Evolutionary conservation across 2,113 vertebrate species (phyloP), one percentile per base, ranked within the genome.

Genomic region (Etia nguti): DNA sequence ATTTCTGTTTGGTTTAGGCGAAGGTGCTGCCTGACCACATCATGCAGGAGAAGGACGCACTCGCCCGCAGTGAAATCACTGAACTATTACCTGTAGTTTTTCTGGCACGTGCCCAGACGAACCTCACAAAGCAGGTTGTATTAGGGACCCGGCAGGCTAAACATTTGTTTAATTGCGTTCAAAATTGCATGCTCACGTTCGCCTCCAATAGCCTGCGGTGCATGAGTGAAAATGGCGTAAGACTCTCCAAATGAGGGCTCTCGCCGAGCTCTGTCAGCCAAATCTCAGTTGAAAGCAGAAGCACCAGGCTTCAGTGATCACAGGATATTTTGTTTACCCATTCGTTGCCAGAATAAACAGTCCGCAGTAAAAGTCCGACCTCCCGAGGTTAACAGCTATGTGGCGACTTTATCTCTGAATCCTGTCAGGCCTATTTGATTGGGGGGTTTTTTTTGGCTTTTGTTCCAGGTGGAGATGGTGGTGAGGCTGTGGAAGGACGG

Each of bases 401-500:
- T 8, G 43, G 70, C 24, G 16, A 20, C 43, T 77, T 77, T 12
- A 29, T 50, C 16, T 12, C 70, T 31, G 43, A 8, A 50, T 50
- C 6, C 70, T 31, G 43, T 50, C 70, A 77, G 70, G 43, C 24
- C 43, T 77, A 48, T 77, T 77, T 52, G 46, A 52, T 77, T 31
- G 46, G 2, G 10, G 0, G 29, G 4, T 29, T 29, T 0, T 1
- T 20, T 50, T n/a, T 52, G 18, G 22, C 12, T 29, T 81, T 50
- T 16, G 10, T 38, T 93, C 4, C 92, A 99, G 99, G 97, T 97
- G 81, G 98, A 98, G 94, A 92, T 99, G 91, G 97, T 97, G 90
- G 97, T 99, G 93, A 97, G 97, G 90, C 96, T 99, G 89, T 99
- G 98, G 98, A 99, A 98, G 94, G 98, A 99, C 2, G 98, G 98